Conservation (phyloP, 2,113 vertebrate species). For the Echinops telfairi region DNA sequence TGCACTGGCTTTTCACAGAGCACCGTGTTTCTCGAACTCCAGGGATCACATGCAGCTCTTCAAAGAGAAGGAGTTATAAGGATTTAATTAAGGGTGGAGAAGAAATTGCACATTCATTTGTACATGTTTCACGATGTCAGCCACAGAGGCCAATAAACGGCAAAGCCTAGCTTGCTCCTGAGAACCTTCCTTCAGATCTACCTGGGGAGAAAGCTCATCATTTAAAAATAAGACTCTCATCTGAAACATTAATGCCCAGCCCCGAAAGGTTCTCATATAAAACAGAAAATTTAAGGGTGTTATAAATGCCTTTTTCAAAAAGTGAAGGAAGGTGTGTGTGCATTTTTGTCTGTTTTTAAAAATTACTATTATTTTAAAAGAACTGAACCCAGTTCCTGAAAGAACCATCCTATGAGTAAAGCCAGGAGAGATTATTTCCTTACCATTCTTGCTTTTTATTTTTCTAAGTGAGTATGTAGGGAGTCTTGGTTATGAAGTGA, state of each 20-base stretch:
- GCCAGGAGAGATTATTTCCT: background rate
- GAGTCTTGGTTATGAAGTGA: too few species aligned
- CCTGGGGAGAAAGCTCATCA: background rate
- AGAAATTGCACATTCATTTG: background rate
- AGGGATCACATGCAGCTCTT: conserved; percentile 30
- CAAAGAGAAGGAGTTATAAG: conserved; percentile 32
- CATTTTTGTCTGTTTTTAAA: background rate
- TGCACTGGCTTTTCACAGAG: background rate
- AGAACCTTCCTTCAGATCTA: background rate
- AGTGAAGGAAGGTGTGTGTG: background rate
- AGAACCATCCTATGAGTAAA: background rate
- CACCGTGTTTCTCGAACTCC: background rate
- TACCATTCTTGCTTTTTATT: background rate
- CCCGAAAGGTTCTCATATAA: background rate
- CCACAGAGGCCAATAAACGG: background rate
- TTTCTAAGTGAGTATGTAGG: background rate
- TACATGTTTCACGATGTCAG: background rate
- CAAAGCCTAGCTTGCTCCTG: too few species aligned
- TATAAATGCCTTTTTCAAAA: conserved; percentile 32
- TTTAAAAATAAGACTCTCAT: background rate
- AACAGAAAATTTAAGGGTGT: background rate
- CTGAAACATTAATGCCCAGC: background rate
- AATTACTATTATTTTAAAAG: background rate
- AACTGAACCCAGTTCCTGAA: background rate
- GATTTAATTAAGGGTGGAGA: conserved; percentile 54